Percentiles rank a stretch among this genome's conserved stretches.
Evolutionary conservation across 35 echinoderm and acorn worm species (phyloP).

Genomic region (Eucidaris tribuloides): DNA sequence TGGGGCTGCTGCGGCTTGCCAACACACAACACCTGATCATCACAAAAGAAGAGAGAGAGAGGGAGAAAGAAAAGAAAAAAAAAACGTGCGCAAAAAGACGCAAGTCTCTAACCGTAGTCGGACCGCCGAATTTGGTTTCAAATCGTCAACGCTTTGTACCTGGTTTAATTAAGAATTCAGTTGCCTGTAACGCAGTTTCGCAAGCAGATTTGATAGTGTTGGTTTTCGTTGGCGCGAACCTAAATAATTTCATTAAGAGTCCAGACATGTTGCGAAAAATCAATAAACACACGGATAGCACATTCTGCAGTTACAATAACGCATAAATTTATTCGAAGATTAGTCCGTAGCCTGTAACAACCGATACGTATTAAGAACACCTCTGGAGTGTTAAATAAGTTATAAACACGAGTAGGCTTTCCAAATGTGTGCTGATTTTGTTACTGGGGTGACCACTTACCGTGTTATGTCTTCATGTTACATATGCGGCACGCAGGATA

Average conservation of each 20-base stretch:
- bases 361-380: no score
- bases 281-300: not conserved
- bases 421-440: not conserved
- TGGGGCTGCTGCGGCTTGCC: not conserved
- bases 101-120: not conserved
- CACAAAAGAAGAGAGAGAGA: not conserved
- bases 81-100: not conserved
- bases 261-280: not conserved
- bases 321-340: not conserved
- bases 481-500: constrained; percentile 13
- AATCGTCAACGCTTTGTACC: not conserved
- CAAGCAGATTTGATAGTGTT: not conserved
- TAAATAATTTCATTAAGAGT: not conserved
- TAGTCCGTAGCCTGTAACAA: not conserved
- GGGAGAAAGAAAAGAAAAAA: not conserved
- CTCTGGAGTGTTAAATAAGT: no score
- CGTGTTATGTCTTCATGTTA: constrained; percentile 11
- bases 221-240: not conserved
- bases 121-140: constrained; percentile 4
- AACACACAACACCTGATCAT: constrained; percentile 1
- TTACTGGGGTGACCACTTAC: constrained; percentile 22
- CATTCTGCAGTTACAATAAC: not conserved
- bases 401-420: not conserved
- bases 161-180: constrained; percentile 14
- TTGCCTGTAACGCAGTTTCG: not conserved